Base-by-base conservation (phyloP, 2,888 invertebrate genomes). In the Tyria jacobaeae region DNA sequence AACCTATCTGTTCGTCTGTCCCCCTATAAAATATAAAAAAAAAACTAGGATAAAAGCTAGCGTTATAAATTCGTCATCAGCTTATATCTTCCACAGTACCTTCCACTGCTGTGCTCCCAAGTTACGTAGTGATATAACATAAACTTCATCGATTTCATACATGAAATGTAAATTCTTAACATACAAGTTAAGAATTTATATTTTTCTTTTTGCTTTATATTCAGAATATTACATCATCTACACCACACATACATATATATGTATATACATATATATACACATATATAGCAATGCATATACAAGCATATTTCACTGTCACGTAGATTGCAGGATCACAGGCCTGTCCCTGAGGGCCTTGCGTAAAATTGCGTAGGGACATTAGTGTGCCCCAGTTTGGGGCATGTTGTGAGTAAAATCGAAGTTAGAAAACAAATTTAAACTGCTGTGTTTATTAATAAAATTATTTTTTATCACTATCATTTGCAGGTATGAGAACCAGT, bases 331-430 rank as follows among this genome's bases (percentile, higher is more conserved):
- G 80, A 78, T 83, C 80, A 71, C 80, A 73, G 64, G 73, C 51
- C 47, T 27, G 15, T 77, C 82, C 80, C 80, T 27, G 21, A 71
- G 80, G 84, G 67, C 15, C 24, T 49, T 17, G 74, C 71, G 73
- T 77, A 81, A 82, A 84, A 85, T 84, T 85, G 83, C 80, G 77
- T 75, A 64, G 85, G 83, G 84, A 76, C 76, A 75, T 76, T 75
- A 81, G 65, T 44, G 68, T 67, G 70, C 66, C 79, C 84, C 65
- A 56, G 52, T 66, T 62, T 55, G 64, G 63, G 51, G 50, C 63
- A 64, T 71, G 75, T 80, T 77, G 71, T 76, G 78, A 76, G 80
- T 81, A 80, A 83, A 83, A 76, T 71, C 74, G 70, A 67, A 74
- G 68, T 76, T 71, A 73, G 64, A 62, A 68, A 61, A 62, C 67